Evolutionary conservation across 2,888 invertebrate species (phyloP), one percentile per base, ranked within the genome.

Genomic region (Drosophila diplacantha): DNA sequence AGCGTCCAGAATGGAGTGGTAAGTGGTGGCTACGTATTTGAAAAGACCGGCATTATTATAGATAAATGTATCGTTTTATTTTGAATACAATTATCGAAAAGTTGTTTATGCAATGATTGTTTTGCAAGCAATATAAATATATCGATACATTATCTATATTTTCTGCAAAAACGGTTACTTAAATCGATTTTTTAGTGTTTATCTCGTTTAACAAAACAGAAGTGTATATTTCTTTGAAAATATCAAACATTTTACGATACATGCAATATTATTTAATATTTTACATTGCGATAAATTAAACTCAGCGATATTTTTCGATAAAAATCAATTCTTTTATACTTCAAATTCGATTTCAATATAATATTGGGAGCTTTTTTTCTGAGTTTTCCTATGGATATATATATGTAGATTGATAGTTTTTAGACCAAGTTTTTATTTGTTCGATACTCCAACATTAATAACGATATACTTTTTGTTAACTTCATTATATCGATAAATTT

Each of bases 1-100:
- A 98, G 98, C 90, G 99, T 99, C 81, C 99, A 99, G 90, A 99
- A 99, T 89, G 99, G 99, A 85, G 99, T 99, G 90, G 95, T 95
- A 89, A 90, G 93, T 90, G 4, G 20, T 5, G 20, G 18, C 4
- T n/a, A 52, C 16, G 12, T n/a, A 8, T 37, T 6, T 5, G 12
- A 26, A 14, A 12, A 18, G 24, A 8, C 4, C 2, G 4, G 24
- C n/a, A 34, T 34, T 32, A 3, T 7, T 3, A 11, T 11, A 24
- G 24, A 26, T 12, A 6, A 12, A 26, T 43, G 3, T 43, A 26
- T 43, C 11, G 26, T 1, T 6, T 41, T 16, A 26, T 20, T 16
- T 18, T 16, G 2, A 12, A 43, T 26, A 6, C 7, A 16, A 3
- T 26, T 26, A 18, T 26, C 16, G 16, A 16, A 0, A 11, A 3